Conservation (phyloP, 2,888 invertebrate genomes). For the Acleris cristana region DNA sequence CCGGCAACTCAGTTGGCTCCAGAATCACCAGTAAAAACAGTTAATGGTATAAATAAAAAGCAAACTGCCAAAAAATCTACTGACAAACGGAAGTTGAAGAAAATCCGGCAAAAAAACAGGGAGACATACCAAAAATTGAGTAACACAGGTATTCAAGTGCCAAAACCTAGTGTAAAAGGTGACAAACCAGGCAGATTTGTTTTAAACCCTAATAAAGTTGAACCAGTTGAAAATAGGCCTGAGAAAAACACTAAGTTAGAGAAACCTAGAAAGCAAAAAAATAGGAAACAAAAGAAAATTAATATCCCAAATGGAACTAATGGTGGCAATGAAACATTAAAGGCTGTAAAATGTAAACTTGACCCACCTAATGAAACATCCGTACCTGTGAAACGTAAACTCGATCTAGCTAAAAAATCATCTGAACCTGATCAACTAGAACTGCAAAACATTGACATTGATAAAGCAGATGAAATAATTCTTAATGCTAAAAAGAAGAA, state of each 20-base stretch:
- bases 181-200: conserved; percentile 27
- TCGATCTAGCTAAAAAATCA: conserved; percentile 26
- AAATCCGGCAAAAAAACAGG: conserved; percentile 32
- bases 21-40: conserved; percentile 11
- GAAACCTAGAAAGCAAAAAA: conserved; percentile 35
- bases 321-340: conserved; percentile 34
- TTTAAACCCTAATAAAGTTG: conserved; percentile 24
- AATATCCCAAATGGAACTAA: conserved; percentile 36
- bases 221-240: background rate
- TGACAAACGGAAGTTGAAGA: conserved; percentile 39
- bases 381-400: conserved; percentile 32
- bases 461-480: conserved; percentile 59
- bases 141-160: conserved; percentile 7
- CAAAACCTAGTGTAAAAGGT: background rate
- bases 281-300: conserved; percentile 39
- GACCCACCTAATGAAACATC: conserved; percentile 28
- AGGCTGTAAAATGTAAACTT: conserved; percentile 21
- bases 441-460: conserved; percentile 49
- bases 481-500: conserved; percentile 63
- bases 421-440: conserved; percentile 41
- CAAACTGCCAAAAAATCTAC: conserved; percentile 30
- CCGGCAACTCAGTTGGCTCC: background rate
- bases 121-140: conserved; percentile 31
- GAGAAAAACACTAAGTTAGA: conserved; percentile 29
- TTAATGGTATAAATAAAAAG: conserved; percentile 20